phyloP scores from a whole-genome alignment of 2,113 vertebrate genomes.

The Tangachromis dhanisi region DNA sequence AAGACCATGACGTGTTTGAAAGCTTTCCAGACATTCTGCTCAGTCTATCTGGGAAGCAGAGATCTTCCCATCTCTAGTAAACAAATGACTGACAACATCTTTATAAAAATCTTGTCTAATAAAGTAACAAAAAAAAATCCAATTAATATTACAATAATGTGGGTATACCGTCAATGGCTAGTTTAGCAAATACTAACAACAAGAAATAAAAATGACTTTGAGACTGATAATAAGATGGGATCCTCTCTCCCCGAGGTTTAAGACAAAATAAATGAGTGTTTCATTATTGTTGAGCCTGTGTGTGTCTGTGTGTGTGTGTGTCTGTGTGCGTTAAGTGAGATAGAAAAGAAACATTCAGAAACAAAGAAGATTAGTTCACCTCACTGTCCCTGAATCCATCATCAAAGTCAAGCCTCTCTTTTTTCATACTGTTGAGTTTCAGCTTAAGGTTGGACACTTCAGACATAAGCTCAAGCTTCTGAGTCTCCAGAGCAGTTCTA shows the following conservation, averaged over 20 bases:
- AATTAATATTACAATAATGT: neutral
- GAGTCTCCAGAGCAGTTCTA: slow-evolving; percentile 85
- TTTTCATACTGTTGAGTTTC: slow-evolving; percentile 84
- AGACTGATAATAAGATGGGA: neutral
- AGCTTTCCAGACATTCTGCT: slow-evolving; percentile 8
- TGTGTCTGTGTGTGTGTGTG: neutral
- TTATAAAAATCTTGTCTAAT: neutral
- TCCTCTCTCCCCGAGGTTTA: slow-evolving; percentile 1
- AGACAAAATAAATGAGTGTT: neutral
- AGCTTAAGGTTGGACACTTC: slow-evolving; percentile 93
- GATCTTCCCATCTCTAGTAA: neutral
- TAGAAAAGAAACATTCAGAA: neutral
- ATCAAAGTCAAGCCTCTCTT: slow-evolving; percentile 83
- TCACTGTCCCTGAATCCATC: slow-evolving; percentile 87
- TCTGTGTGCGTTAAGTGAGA: neutral
- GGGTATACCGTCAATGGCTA: neutral
- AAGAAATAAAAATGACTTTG: neutral
- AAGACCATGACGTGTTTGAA: slow-evolving; percentile 45
- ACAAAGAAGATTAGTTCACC: slow-evolving; percentile 44
- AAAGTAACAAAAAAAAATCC: neutral
- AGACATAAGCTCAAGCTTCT: slow-evolving; percentile 91
- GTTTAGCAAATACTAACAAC: neutral
- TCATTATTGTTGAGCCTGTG: neutral
- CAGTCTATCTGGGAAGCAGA: neutral
- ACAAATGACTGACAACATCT: neutral